These are phyloP conservation scores for Melikaiella ostensackeni DNA, from an alignment of 2,888 invertebrate genomes.

Conservation along the genomic window DNA sequence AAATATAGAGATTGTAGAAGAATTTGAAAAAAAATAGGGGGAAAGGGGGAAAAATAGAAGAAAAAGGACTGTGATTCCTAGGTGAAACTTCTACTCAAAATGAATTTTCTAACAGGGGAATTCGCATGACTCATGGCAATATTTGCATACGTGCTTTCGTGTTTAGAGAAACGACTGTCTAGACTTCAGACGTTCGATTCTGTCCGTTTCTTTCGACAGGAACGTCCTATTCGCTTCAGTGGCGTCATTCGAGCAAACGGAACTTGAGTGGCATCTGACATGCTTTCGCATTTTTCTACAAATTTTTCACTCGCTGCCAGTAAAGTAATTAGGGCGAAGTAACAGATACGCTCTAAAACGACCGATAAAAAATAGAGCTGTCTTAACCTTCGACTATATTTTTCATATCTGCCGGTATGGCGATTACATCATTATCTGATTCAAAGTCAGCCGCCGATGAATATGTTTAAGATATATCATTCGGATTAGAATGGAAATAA, in stretches of 20 bases:
- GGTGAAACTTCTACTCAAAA: neutral
- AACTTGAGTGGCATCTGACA: slow-evolving; percentile 16
- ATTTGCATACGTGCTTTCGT: slow-evolving; percentile 23
- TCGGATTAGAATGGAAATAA: neutral
- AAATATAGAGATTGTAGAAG: too few relatives aligned
- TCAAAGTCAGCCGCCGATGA: neutral
- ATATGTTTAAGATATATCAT: neutral
- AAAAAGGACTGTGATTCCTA: too few relatives aligned
- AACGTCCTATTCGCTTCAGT: slow-evolving; percentile 35
- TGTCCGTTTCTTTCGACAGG: slow-evolving; percentile 18
- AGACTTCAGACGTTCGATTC: slow-evolving; percentile 17
- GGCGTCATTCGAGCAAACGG: neutral
- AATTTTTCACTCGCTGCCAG: neutral
- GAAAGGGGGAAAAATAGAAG: too few relatives aligned
- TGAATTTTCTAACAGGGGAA: neutral
- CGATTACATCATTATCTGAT: slow-evolving; percentile 6
- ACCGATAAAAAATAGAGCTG: slow-evolving; percentile 3
- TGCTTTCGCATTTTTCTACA: slow-evolving; percentile 1
- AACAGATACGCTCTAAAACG: neutral
- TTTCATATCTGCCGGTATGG: neutral
- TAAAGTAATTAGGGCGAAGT: slow-evolving; percentile 2
- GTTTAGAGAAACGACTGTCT: slow-evolving; percentile 21
- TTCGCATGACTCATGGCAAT: slow-evolving; percentile 22
- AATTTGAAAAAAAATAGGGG: too few relatives aligned
- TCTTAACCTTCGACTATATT: neutral